These are phyloP conservation scores for Drosophila rellima DNA, from an alignment of 2,888 invertebrate species.

Conservation along the genomic window DNA sequence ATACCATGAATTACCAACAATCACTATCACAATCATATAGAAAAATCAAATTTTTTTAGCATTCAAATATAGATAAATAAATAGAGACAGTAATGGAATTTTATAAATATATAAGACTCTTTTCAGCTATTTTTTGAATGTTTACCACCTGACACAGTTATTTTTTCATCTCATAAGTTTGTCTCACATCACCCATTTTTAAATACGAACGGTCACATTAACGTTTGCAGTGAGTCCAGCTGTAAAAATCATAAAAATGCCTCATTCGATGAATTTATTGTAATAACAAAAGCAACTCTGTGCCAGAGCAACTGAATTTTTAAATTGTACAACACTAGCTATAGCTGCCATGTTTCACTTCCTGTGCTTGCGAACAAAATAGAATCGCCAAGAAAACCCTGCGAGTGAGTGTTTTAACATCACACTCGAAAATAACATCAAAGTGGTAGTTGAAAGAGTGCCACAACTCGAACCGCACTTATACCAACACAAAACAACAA, in stretches of 20 bases:
- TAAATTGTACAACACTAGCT: constrained; percentile 59
- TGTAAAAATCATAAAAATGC: constrained; percentile 1
- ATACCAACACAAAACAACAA: constrained; percentile 56
- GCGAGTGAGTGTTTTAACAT: constrained; percentile 89
- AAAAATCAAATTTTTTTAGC: too few species aligned
- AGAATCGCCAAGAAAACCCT: constrained; percentile 84
- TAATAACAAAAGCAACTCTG: constrained; percentile 43
- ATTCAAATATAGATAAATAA: too few species aligned
- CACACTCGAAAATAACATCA: constrained; percentile 86
- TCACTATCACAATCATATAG: too few species aligned
- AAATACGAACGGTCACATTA: too few species aligned
- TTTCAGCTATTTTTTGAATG: too few species aligned
- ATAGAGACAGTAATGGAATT: too few species aligned
- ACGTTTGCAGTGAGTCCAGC: constrained; percentile 3
- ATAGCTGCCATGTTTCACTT: constrained; percentile 78
- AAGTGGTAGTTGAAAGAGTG: constrained; percentile 84
- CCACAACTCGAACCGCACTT: constrained; percentile 72
- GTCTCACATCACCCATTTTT: too few species aligned
- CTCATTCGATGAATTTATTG: constrained; percentile 13
- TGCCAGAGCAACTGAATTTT: constrained; percentile 24
- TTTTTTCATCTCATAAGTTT: too few species aligned
- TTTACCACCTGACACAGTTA: too few species aligned
- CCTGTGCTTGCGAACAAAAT: constrained; percentile 83
- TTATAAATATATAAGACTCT: too few species aligned
- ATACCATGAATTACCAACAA: too few species aligned